Base-by-base conservation (phyloP, 2,113 vertebrate species). In the Peromyscus californicus region DNA sequence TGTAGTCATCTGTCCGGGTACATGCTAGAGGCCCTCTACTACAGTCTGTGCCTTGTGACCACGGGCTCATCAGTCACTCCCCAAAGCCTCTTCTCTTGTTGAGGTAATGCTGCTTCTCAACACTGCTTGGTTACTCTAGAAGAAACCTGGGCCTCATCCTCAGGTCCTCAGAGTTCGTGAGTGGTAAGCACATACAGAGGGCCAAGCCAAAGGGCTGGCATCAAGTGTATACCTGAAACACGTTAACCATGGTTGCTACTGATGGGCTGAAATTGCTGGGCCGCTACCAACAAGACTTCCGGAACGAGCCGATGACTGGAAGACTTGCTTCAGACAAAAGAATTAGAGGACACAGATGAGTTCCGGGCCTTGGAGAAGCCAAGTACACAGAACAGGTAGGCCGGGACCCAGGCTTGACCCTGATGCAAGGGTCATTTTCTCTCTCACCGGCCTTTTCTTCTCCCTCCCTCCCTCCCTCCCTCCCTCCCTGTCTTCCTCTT, bases 221-320 rank as follows among this genome's bases (percentile, higher is more conserved):
- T 22, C 15, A 11, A 76, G 59, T 7, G 26, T 33, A 61, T 7
- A 21, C 24, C 36, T 33, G 15, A 13, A 36, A 51, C 39, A 21
- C 0, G 4, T 65, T 57, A 54, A 11, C 19, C 4, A 2, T 0
- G 72, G 13, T 5, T 16, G 5, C 3, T 21, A 69, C 2, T 7
- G 54, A 54, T 1, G 6, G 17, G n/a, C 61, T 29, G 74, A 45
- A 15, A 15, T 0, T 24, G 45, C 3, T 24, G 16, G 51, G 72
- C 8, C 75, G 26, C 1, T 11, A 78, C 54, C 65, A 89, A 42
- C 61, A 4, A 83, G 51, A 10, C 13, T 15, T 61, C 63, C 0
- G 1, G 2, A 48, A 33, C 36, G 75, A 78, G 5, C 21, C 0
- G 0, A 39, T 26, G 45, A 29, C 33, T 13, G 74, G 85, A 92